These are phyloP conservation scores for Falco punctatus DNA, from an alignment of 2,113 vertebrate genomes.

Conservation along the genomic window DNA sequence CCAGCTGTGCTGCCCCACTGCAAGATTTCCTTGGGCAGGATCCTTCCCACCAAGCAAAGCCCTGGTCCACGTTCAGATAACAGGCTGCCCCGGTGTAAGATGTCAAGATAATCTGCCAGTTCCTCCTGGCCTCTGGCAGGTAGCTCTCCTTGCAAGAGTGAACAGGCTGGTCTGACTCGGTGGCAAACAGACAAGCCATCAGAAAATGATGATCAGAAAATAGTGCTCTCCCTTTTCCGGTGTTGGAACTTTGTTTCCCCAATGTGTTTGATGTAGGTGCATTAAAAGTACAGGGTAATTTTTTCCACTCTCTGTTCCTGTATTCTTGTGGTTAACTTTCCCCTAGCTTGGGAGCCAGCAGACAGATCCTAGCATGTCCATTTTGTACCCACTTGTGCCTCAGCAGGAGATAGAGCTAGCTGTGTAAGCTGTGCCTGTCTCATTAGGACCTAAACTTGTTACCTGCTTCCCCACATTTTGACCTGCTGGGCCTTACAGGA, in stretches of 20 bases:
- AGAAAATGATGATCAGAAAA: not conserved
- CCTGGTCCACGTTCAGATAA: not conserved
- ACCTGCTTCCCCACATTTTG: not conserved
- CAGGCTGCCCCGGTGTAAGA: not conserved
- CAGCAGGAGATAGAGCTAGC: not conserved
- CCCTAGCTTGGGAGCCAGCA: not conserved
- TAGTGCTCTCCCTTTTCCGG: not conserved
- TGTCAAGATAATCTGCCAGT: not conserved
- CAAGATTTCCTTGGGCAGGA: not conserved
- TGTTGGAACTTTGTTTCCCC: not conserved
- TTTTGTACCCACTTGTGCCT: not conserved
- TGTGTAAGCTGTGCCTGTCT: not conserved
- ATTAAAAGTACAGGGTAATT: not conserved
- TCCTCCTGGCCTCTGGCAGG: not conserved
- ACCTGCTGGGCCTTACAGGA: not conserved
- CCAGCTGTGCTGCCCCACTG: not conserved
- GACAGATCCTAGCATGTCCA: not conserved
- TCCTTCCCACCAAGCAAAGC: not conserved
- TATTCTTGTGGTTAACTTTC: slow-evolving; percentile 18
- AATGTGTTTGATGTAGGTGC: not conserved
- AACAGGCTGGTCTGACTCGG: not conserved
- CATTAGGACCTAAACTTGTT: not conserved
- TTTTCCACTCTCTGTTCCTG: slow-evolving; percentile 36
- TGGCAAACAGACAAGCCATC: not conserved
- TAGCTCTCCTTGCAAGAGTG: not conserved